phyloP scores from a whole-genome alignment of 2,797 vertebrate species.

The Poecilia wingei region DNA sequence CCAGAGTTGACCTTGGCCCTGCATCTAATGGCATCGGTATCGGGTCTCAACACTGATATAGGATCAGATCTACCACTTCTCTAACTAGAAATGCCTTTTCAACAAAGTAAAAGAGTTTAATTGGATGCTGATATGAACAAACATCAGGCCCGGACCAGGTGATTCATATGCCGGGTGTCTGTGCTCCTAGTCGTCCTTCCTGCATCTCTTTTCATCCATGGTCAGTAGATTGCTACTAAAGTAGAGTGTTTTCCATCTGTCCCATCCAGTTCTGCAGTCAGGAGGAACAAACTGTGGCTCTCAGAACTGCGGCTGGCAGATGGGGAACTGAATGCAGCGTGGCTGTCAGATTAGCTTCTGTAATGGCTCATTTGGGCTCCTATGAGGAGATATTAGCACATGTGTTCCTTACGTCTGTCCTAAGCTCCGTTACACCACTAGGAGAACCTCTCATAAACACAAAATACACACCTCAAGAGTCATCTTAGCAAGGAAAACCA shows the following conservation, averaged over 20 bases:
- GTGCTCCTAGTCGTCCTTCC: slow-evolving; percentile 21
- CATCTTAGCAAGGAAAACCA: slow-evolving; percentile 46
- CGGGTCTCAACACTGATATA: neutral
- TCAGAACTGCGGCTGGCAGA: slow-evolving; percentile 73
- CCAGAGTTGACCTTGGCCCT: neutral
- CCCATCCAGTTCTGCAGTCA: slow-evolving; percentile 68
- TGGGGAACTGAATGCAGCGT: slow-evolving; percentile 78
- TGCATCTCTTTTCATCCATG: slow-evolving; percentile 53
- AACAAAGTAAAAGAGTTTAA: slow-evolving; percentile 29
- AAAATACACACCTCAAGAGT: slow-evolving; percentile 66
- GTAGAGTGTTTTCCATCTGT: slow-evolving; percentile 78
- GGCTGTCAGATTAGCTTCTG: slow-evolving; percentile 81
- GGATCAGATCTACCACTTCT: neutral
- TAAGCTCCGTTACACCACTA: slow-evolving; percentile 66
- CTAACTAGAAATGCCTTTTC: slow-evolving; percentile 5
- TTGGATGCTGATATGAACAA: slow-evolving; percentile 36
- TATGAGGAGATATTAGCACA: slow-evolving; percentile 83
- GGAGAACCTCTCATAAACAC: slow-evolving; percentile 68
- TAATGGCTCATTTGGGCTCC: slow-evolving; percentile 84
- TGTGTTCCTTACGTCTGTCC: slow-evolving; percentile 83
- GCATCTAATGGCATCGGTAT: neutral
- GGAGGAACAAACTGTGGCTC: slow-evolving; percentile 71
- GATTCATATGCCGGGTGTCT: slow-evolving; percentile 32
- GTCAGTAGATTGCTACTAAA: slow-evolving; percentile 69
- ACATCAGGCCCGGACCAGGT: slow-evolving; percentile 32